phyloP scores from a whole-genome alignment of 1,140 invertebrate species.

The Melanaphis sacchari region DNA sequence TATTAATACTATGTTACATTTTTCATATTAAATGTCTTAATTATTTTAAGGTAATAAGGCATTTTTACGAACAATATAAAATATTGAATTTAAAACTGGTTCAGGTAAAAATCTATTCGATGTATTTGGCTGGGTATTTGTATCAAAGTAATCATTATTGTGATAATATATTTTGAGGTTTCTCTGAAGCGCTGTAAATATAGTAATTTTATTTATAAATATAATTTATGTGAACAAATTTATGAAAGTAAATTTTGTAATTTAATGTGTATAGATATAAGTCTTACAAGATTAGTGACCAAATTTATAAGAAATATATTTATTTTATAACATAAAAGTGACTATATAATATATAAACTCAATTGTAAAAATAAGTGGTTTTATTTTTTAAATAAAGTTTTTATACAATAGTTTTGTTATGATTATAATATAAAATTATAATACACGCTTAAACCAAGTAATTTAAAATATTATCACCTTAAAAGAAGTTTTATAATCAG shows the following conservation, averaged over 20 bases:
- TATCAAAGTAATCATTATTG: not conserved
- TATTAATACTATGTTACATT: not conserved
- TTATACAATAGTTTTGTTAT: conserved; percentile 26
- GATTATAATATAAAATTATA: not conserved
- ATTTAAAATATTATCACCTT: not conserved
- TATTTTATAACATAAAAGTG: not conserved
- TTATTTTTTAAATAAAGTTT: conserved; percentile 29
- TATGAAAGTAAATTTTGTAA: conserved; percentile 1
- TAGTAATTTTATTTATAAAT: not conserved
- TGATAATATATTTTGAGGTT: not conserved
- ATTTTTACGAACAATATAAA: not conserved
- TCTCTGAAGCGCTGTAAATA: conserved; percentile 16
- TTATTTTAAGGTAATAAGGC: not conserved
- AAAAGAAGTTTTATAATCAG: not conserved
- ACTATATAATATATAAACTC: conserved; percentile 5
- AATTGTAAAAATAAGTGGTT: conserved; percentile 1
- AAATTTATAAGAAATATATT: not conserved
- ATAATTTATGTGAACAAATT: not conserved
- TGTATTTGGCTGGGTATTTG: not conserved
- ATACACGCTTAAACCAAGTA: not conserved
- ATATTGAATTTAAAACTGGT: not conserved
- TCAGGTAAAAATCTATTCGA: not conserved
- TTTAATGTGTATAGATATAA: not conserved
- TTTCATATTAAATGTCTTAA: not conserved
- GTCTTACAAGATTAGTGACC: not conserved